Evolutionary conservation across 2,888 invertebrate genomes (phyloP), one percentile per base, ranked within the genome.

Genomic region (Zonitis immaculata): DNA sequence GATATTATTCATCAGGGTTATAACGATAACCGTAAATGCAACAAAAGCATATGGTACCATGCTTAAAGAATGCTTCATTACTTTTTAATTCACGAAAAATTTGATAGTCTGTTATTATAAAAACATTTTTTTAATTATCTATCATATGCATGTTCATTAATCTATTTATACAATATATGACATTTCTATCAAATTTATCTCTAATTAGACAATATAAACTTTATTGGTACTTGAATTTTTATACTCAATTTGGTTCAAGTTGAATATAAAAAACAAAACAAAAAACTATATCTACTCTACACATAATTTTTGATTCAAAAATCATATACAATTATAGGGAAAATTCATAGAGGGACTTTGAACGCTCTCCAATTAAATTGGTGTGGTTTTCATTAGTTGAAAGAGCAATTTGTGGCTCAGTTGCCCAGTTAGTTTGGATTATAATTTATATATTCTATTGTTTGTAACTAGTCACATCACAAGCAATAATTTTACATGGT

Each of bases 1-100:
- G 32, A 51, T 47, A 57, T 52, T 57, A 57, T 57, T 55, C 55
- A 57, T 57, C 57, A 55, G 50, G 44, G 52, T 55, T 50, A 57
- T 35, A 32, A 47, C 42, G 52, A 48, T 20, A 52, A 30, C 44
- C n/a, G n/a, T n/a, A 44, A 54, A 56, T 57, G 54, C 43, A 54
- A 54, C 54, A 55, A 57, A 52, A 52, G n/a, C n/a, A n/a, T n/a
- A 51, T 50, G 42, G 42, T 47, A 22, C n/a, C 50, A 44, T 44
- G 46, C n/a, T 54, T 54, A 54, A 57, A 57, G 48, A 52, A 54
- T 43, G 42, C 53, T 54, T 57, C 54, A 57, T 57, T 54, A 57
- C 48, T 49, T 54, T 57, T 49, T 49, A 57, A 51, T 57, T 26
- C 27, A 25, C 18, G 12, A 27, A 44, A 44, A 39, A 14, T 11